phyloP scores from a whole-genome alignment of 2,888 invertebrate genomes.

The Perithous albicinctus region DNA sequence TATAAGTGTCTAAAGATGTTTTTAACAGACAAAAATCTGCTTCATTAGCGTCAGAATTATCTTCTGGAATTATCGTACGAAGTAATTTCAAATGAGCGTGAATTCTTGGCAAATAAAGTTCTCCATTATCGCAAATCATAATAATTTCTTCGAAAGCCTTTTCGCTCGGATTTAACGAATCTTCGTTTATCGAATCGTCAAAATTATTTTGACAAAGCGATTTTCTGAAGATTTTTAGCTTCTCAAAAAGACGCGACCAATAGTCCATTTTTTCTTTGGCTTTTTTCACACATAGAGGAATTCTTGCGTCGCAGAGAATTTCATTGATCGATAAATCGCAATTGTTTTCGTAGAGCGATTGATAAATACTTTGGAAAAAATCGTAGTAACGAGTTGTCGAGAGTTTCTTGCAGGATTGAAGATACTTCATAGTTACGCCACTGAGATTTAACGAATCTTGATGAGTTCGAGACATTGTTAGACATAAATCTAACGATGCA shows the following conservation, averaged over 20 bases:
- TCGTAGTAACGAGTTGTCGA: constrained; percentile 71
- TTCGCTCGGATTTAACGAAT: constrained; percentile 44
- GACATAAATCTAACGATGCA: constrained; percentile 79
- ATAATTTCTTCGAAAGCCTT: constrained; percentile 72
- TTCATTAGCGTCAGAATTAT: constrained; percentile 19
- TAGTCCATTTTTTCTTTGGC: constrained; percentile 75
- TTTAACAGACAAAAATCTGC: constrained; percentile 69
- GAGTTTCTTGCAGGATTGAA: constrained; percentile 73
- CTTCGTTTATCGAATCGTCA: constrained; percentile 45
- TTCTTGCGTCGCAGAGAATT: constrained; percentile 75
- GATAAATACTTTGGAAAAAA: constrained; percentile 75
- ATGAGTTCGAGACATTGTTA: constrained; percentile 76
- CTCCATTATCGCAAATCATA: constrained; percentile 69
- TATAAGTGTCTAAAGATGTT: constrained; percentile 76
- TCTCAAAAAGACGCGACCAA: constrained; percentile 74
- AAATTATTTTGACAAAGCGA: constrained; percentile 41
- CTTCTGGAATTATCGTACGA: constrained; percentile 73
- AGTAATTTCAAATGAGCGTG: constrained; percentile 75
- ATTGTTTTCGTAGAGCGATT: constrained; percentile 74
- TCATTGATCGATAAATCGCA: constrained; percentile 67
- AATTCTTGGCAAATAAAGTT: constrained; percentile 75
- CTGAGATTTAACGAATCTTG: constrained; percentile 77
- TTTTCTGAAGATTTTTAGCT: constrained; percentile 64
- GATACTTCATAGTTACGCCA: constrained; percentile 80
- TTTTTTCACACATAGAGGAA: constrained; percentile 74